Conservation (phyloP, 2,888 invertebrate species). For the Aromia moschata region DNA sequence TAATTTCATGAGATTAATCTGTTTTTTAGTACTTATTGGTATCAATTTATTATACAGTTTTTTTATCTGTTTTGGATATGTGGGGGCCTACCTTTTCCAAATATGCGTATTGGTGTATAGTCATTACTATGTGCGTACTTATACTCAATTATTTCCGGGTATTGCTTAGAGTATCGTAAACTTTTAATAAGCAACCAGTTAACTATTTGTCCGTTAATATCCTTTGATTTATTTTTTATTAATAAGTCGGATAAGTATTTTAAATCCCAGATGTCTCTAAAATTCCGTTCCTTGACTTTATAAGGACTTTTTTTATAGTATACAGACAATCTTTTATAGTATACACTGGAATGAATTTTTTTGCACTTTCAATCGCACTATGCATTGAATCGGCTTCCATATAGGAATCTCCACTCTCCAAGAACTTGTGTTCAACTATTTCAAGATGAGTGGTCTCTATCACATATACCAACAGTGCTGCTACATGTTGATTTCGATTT, state of each 20-base stretch:
- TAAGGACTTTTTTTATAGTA: conserved; percentile 9
- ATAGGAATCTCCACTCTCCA: conserved; percentile 5
- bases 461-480: conserved; percentile 17
- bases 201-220: conserved; percentile 11
- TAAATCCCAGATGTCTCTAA: conserved; percentile 11
- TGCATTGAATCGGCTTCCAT: conserved; percentile 26
- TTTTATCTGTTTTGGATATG: not conserved
- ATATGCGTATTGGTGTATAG: not conserved
- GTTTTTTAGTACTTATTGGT: not conserved
- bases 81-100: not conserved
- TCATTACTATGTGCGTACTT: conserved; percentile 5
- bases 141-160: conserved; percentile 6
- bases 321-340: conserved; percentile 22
- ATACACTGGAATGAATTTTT: conserved; percentile 30
- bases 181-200: conserved; percentile 9
- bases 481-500: conserved; percentile 35
- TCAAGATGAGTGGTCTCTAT: conserved; percentile 8
- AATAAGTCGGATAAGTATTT: conserved; percentile 4
- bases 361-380: conserved; percentile 38
- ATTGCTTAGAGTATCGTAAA: conserved; percentile 3
- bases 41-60: not conserved
- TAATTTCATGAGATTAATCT: not conserved
- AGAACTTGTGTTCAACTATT: conserved; percentile 10
- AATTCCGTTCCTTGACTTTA: not conserved
- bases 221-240: conserved; percentile 15